Evolutionary conservation across 2,797 vertebrate genomes (phyloP).

Genomic region (Phoxinus dragarum): DNA sequence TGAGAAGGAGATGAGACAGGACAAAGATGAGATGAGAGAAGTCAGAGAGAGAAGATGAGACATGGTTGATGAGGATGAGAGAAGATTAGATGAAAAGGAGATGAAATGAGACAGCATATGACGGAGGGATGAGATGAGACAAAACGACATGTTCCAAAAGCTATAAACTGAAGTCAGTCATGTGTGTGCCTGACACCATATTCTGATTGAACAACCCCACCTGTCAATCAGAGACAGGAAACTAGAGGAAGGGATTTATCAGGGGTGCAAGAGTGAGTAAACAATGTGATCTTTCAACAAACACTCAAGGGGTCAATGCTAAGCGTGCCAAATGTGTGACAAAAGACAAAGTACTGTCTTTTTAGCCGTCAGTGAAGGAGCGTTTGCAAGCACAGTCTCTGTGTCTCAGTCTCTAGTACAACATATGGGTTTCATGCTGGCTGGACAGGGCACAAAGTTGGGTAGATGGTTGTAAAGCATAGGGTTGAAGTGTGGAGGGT

Average conservation of each 20-base stretch:
- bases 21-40: not conserved
- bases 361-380: not conserved
- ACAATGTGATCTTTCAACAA: slow-evolving; percentile 3
- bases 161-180: not conserved
- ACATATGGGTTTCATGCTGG: not conserved
- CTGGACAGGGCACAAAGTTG: not conserved
- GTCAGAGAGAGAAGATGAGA: not conserved
- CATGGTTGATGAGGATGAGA: not conserved
- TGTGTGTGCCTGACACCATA: not conserved
- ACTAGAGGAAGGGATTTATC: not conserved
- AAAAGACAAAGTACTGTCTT: not conserved
- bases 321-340: not conserved
- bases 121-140: not conserved
- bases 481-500: slow-evolving; percentile 31
- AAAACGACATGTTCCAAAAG: not conserved
- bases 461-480: slow-evolving; percentile 34
- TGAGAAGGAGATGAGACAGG: not conserved
- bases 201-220: not conserved
- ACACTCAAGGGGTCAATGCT: not conserved
- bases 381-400: no score
- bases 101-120: not conserved
- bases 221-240: slow-evolving; percentile 18
- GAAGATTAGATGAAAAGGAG: not conserved
- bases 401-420: no score
- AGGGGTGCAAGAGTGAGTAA: not conserved